Evolutionary conservation across 2,888 invertebrate genomes (phyloP).

Genomic region (Drosophila quinaria): DNA sequence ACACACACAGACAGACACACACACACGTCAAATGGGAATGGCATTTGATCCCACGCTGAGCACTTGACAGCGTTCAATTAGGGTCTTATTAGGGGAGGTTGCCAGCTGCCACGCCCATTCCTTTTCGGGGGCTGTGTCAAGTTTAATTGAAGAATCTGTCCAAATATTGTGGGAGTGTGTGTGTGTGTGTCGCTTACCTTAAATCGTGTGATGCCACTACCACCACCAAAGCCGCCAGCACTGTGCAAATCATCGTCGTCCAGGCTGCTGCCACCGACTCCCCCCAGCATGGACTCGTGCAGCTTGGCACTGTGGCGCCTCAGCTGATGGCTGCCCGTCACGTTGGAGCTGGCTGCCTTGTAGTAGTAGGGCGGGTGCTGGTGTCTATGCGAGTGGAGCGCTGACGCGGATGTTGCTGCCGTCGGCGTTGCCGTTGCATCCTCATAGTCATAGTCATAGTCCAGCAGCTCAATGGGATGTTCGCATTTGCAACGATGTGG

Average conservation of each 20-base stretch:
- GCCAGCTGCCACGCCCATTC: constrained; percentile 27
- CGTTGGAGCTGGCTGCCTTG: constrained; percentile 44
- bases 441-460: constrained; percentile 68
- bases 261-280: constrained; percentile 62
- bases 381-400: constrained; percentile 53
- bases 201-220: constrained; percentile 64
- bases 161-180: constrained; percentile 9
- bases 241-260: constrained; percentile 70
- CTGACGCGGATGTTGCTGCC: constrained; percentile 35
- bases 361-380: constrained; percentile 75
- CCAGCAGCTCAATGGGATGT: constrained; percentile 73
- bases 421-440: constrained; percentile 48
- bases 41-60: constrained; percentile 4
- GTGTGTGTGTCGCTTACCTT: constrained; percentile 60
- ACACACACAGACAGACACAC: constrained; percentile 12
- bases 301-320: constrained; percentile 67
- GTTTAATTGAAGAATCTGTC: constrained; percentile 51
- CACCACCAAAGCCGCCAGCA: constrained; percentile 66
- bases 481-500: constrained; percentile 76
- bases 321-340: constrained; percentile 49
- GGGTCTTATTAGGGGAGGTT: constrained; percentile 32
- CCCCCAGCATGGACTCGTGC: constrained; percentile 70
- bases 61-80: constrained; percentile 38
- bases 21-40: neutral
- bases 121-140: constrained; percentile 9